phyloP scores from a whole-genome alignment of 1,140 invertebrate genomes.

The Cepaea nemoralis region DNA sequence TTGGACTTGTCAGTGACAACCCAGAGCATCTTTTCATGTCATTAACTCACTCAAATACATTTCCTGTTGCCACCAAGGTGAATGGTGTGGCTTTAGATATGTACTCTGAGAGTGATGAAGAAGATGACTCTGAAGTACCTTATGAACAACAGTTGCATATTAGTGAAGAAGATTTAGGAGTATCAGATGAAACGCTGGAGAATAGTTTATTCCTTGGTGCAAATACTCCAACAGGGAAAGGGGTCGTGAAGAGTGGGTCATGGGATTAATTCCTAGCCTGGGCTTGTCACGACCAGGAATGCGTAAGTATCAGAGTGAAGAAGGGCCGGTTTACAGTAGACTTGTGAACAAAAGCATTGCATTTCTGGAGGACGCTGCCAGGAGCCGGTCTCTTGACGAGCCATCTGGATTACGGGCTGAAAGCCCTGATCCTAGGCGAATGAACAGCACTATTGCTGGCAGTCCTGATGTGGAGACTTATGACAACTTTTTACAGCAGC shows the following conservation, averaged over 20 bases:
- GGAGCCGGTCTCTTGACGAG: constrained; percentile 11
- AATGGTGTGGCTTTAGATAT: not conserved
- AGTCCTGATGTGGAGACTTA: not conserved
- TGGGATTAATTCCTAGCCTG: not conserved
- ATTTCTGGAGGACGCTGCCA: not conserved
- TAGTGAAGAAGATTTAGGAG: not conserved
- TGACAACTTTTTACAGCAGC: not conserved
- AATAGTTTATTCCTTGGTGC: not conserved
- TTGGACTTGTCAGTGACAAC: not conserved
- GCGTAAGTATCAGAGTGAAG: constrained; percentile 16
- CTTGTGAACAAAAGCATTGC: not conserved
- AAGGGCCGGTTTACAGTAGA: not conserved
- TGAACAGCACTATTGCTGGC: constrained; percentile 4
- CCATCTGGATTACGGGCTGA: not conserved
- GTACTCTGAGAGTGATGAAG: constrained; percentile 27
- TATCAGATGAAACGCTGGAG: not conserved
- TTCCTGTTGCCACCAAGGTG: not conserved
- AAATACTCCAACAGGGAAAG: not conserved
- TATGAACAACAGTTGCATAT: constrained; percentile 20
- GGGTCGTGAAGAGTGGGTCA: not conserved
- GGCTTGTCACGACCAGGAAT: not conserved
- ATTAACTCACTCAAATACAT: constrained; percentile 14
- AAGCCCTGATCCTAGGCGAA: not conserved
- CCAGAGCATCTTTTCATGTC: not conserved
- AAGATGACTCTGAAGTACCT: not conserved